Evolutionary conservation across 1,140 invertebrate genomes (phyloP).

Genomic region (Drosophila pseudoananassae): DNA sequence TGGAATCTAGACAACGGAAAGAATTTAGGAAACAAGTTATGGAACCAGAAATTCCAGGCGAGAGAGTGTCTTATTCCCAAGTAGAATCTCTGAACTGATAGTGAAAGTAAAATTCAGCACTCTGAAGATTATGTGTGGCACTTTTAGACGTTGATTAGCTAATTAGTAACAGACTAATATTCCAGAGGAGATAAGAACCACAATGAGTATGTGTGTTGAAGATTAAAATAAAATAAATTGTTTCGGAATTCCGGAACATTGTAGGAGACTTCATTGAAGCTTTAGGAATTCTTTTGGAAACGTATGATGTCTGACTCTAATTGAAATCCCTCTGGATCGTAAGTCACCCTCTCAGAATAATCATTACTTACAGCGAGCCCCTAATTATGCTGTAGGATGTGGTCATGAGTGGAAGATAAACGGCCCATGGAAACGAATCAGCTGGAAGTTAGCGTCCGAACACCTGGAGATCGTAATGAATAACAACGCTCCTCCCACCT

Average conservation of each 20-base stretch:
- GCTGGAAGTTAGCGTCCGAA: constrained; percentile 5
- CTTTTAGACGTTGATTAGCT: too few relatives aligned
- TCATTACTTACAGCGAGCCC: not conserved
- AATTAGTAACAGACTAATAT: too few relatives aligned
- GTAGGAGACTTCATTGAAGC: too few relatives aligned
- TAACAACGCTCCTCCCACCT: constrained; percentile 23
- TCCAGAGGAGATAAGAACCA: too few relatives aligned
- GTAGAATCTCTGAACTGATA: too few relatives aligned
- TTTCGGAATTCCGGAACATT: too few relatives aligned
- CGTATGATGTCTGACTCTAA: not conserved
- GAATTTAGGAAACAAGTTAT: not conserved
- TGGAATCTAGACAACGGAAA: not conserved
- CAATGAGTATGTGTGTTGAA: too few relatives aligned
- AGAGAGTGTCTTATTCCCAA: too few relatives aligned
- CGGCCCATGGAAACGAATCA: constrained; percentile 6
- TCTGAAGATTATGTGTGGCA: too few relatives aligned
- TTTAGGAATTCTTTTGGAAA: too few relatives aligned
- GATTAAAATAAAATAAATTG: too few relatives aligned
- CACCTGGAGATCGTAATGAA: constrained; percentile 4
- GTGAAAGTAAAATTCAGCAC: too few relatives aligned
- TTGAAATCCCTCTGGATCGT: not conserved
- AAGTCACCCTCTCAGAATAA: not conserved
- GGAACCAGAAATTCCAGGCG: not conserved
- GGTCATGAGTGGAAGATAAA: constrained; percentile 5
- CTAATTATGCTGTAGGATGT: not conserved